phyloP scores from a whole-genome alignment of 2,888 invertebrate genomes.

The Hyppa rectilinea region DNA sequence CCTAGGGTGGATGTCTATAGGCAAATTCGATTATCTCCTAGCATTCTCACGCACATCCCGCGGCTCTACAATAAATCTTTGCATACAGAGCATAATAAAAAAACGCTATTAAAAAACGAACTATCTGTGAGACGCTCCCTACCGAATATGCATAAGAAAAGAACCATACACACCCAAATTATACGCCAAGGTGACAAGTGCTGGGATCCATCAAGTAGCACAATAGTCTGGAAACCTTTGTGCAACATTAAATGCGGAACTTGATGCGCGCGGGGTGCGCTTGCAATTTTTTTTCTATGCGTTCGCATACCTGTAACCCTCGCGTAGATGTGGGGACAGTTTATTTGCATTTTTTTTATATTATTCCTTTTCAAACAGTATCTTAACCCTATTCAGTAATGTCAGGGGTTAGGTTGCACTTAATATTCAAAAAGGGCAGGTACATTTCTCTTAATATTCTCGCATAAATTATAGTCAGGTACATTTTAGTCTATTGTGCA shows the following conservation, averaged over 20 bases:
- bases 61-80: constrained; percentile 88
- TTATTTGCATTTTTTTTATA: constrained; percentile 90
- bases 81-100: constrained; percentile 87
- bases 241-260: constrained; percentile 75
- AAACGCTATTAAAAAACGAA: constrained; percentile 88
- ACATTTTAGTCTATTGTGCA: constrained; percentile 89
- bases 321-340: constrained; percentile 87
- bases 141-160: constrained; percentile 88
- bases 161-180: constrained; percentile 87
- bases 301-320: constrained; percentile 84
- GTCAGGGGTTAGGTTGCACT: constrained; percentile 91
- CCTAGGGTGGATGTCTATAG: constrained; percentile 87
- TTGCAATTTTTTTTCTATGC: constrained; percentile 84
- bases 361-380: constrained; percentile 90
- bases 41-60: constrained; percentile 90
- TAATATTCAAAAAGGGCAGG: constrained; percentile 91
- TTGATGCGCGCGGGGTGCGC: constrained; percentile 75
- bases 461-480: constrained; percentile 91
- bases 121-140: constrained; percentile 87
- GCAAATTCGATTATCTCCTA: constrained; percentile 90
- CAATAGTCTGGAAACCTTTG: constrained; percentile 64
- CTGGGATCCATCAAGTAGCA: constrained; percentile 77
- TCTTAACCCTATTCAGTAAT: constrained; percentile 90
- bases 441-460: constrained; percentile 91
- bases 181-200: constrained; percentile 90